Evolutionary conservation across 2,888 invertebrate genomes (phyloP).

Genomic region (Eupeodes luniger): DNA sequence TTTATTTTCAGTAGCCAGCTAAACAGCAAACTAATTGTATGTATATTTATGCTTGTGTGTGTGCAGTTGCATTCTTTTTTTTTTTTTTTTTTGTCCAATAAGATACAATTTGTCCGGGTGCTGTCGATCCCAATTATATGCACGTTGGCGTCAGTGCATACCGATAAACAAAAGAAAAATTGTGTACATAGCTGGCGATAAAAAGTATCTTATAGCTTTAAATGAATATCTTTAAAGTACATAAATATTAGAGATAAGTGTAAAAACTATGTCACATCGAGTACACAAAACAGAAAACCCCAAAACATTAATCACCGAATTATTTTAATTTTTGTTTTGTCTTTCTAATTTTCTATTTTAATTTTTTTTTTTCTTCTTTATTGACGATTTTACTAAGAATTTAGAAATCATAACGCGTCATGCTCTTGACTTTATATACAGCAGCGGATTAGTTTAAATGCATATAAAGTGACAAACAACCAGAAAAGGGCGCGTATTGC

Average conservation of each 20-base stretch:
- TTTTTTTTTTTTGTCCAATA: background rate
- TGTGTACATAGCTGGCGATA: slow-evolving; percentile 40
- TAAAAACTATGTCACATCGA: slow-evolving; percentile 67
- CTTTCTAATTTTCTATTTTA: background rate
- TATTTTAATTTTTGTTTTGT: slow-evolving; percentile 9
- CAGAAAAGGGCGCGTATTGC: background rate
- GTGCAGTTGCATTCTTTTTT: slow-evolving; percentile 40
- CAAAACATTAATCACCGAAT: slow-evolving; percentile 62
- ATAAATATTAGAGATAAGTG: slow-evolving; percentile 47
- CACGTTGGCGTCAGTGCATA: slow-evolving; percentile 56
- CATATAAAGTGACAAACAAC: background rate
- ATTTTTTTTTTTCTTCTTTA: background rate
- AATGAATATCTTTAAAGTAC: slow-evolving; percentile 50
- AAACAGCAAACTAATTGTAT: slow-evolving; percentile 38
- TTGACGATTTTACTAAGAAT: slow-evolving; percentile 27
- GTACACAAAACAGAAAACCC: slow-evolving; percentile 43
- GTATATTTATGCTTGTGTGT: slow-evolving; percentile 7
- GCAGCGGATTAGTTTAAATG: background rate
- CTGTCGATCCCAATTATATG: slow-evolving; percentile 63
- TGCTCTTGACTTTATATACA: slow-evolving; percentile 13
- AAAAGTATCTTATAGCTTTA: slow-evolving; percentile 42
- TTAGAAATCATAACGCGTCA: slow-evolving; percentile 55
- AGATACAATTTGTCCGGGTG: slow-evolving; percentile 64
- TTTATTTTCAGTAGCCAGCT: slow-evolving; percentile 44
- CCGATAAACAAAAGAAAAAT: slow-evolving; percentile 28